Conservation (phyloP, 2,888 invertebrate genomes). For the Drosophila longiperda region DNA sequence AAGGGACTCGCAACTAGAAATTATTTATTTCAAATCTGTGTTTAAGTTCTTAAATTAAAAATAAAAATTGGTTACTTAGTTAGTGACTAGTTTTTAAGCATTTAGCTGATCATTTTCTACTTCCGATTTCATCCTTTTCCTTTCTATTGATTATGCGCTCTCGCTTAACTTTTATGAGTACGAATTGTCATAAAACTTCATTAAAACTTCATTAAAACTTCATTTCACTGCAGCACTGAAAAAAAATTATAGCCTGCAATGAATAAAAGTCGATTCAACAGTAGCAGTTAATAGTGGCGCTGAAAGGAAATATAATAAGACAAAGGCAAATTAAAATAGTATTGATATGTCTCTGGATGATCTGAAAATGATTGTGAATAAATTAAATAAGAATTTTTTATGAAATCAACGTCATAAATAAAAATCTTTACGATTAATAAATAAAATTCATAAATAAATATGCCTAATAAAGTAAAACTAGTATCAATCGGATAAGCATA, state of each 20-base stretch:
- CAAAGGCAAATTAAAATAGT: background rate
- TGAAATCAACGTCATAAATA: background rate
- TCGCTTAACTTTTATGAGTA: too few relatives aligned
- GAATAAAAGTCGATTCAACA: background rate
- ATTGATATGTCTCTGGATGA: background rate
- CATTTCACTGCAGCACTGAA: background rate
- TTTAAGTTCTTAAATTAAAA: constrained; percentile 1
- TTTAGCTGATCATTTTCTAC: background rate
- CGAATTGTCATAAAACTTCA: too few relatives aligned
- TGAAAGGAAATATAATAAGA: background rate
- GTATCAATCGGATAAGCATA: background rate
- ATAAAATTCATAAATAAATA: background rate
- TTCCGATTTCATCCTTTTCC: too few relatives aligned
- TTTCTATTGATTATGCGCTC: too few relatives aligned
- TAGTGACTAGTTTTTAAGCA: background rate
- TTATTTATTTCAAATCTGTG: background rate
- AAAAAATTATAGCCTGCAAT: background rate
- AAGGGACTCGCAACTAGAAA: background rate
- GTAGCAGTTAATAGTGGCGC: background rate
- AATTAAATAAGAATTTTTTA: background rate
- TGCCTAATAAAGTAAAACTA: background rate
- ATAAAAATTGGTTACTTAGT: background rate
- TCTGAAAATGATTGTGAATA: background rate
- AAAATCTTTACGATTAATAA: background rate
- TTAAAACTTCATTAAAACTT: too few relatives aligned